Evolutionary conservation across 2,113 vertebrate species (phyloP), one percentile per base, ranked within the genome.

Genomic region (Balaeniceps rex): DNA sequence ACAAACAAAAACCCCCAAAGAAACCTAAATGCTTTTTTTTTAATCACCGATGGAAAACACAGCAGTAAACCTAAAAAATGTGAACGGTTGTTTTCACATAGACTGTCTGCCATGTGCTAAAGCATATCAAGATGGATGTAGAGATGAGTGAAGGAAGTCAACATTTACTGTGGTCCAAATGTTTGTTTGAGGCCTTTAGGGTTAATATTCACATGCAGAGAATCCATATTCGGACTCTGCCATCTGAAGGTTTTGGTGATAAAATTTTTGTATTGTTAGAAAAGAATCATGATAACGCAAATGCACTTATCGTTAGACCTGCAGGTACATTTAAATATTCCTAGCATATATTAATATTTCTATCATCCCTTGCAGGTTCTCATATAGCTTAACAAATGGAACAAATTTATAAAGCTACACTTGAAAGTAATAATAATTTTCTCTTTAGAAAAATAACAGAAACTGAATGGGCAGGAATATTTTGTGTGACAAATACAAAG

Each of bases 281-380:
- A 86, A 90, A 82, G n/a, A 57, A 80, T 26, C 46, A 55, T 0
- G 10, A 29, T 46, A 83, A 90, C 54, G 44, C 12, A 92, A 92
- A 70, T 88, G 46, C 40, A 63, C 29, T 90, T 86, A 74, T 70
- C 2, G 0, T 92, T 88, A 63, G 78, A 77, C 66, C 63, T 88
- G 78, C 71, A 96, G 92, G 68, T 77, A 58, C 24, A 51, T 83
- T 90, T 83, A 83, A 92, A 88, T 86, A 93, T 70, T 92, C 49
- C 31, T 49, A 29, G 52, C 44, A 58, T 52, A 85, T 46, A 80
- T 80, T 84, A 90, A 28, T 90, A 58, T 88, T 85, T 93, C 78
- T 83, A 2, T 88, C 40, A 80, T 54, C 1, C 6, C n/a, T 77
- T 90, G 58, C 63, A 90, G 46, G 33, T 93, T 90, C 58, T 77